Evolutionary conservation across 2,888 invertebrate genomes (phyloP), one percentile per base, ranked within the genome.

Genomic region (Calameuta filiformis): DNA sequence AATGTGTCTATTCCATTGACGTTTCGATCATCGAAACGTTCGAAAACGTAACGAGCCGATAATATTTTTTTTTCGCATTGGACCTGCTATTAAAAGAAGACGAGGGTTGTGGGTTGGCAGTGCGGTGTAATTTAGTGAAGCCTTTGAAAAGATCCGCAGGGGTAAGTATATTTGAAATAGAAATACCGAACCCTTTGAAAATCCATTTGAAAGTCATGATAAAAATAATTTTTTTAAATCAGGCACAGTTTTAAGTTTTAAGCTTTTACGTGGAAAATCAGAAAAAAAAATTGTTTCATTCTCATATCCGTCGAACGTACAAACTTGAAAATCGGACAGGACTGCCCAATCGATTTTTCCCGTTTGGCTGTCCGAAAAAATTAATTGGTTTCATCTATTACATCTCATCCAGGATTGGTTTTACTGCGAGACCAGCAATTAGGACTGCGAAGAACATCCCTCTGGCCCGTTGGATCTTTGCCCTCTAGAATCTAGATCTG

Each of bases 351-450:
- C 71, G 71, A 31, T 34, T 71, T 33, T 34, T 33, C 71, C 34
- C 31, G 71, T 71, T 71, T 31, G 34, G 34, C 71, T 71, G 71
- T 33, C 71, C 71, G 69, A 69, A 81, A 83, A 84, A 88, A 89
- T 90, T 89, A 87, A 91, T 90, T 87, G 87, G 87, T 86, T 88
- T 87, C 89, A 90, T 90, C 87, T 85, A 89, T 90, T 90, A 90
- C 82, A 83, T 86, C 89, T 89, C 82, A 87, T 88, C 88, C 85
- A 82, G 81, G 80, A 85, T 87, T 87, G 86, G 87, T 87, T 83
- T 84, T 77, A 83, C 82, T 81, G 79, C 85, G 86, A 84, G 89
- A 85, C 90, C 84, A 83, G 86, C 86, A 90, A 91, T 90, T 90
- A 90, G 80, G 81, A 79, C 71, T 77, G 77, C 78, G 80, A 35